Evolutionary conservation across 2,113 vertebrate genomes (phyloP).

Genomic region (Phyllostomus hastatus): DNA sequence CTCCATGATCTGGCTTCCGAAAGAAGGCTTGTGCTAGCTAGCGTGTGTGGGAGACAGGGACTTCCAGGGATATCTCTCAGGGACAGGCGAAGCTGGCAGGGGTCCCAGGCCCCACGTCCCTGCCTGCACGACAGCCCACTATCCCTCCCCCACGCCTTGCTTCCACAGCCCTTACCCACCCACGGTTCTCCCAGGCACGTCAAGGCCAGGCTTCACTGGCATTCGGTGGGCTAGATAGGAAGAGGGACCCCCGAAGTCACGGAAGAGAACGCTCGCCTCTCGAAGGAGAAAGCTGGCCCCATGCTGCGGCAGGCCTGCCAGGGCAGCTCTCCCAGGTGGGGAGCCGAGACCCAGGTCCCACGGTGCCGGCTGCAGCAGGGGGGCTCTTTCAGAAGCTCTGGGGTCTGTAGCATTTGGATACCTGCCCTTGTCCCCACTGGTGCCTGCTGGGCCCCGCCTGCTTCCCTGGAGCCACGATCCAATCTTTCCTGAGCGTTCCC

Average conservation of each 20-base stretch:
- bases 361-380: too few relatives aligned
- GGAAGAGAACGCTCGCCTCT: background rate
- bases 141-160: background rate
- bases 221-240: accelerated
- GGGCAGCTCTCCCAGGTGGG: background rate
- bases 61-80: background rate
- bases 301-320: background rate
- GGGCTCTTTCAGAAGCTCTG: too few relatives aligned
- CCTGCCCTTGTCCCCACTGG: background rate
- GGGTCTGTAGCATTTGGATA: background rate
- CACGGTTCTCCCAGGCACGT: background rate
- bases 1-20: background rate
- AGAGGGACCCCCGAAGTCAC: background rate
- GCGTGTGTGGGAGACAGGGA: background rate
- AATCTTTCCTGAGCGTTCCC: background rate
- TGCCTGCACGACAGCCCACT: background rate
- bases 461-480: background rate
- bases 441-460: background rate
- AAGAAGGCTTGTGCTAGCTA: background rate
- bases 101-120: background rate
- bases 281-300: background rate
- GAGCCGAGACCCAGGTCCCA: background rate
- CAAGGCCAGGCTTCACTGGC: background rate
- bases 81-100: background rate
- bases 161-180: background rate